These are phyloP conservation scores for Pollenia amentaria DNA, from an alignment of 2,888 invertebrate species.

Conservation along the genomic window DNA sequence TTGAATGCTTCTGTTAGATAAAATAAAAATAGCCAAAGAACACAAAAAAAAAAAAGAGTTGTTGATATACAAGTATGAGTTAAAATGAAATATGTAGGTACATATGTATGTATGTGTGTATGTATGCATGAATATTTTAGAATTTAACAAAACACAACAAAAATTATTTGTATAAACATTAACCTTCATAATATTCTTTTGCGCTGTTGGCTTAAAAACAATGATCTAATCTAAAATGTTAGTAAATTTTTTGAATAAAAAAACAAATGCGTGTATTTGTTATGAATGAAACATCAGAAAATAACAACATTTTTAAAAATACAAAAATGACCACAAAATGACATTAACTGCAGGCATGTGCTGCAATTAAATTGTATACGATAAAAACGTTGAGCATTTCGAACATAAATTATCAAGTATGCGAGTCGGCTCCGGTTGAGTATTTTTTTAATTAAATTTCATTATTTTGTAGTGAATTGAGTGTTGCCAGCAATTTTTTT, in stretches of 20 bases:
- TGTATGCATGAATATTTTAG: no score
- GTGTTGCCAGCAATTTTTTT: no score
- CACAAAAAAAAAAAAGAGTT: neutral
- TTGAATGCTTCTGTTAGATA: slow-evolving; percentile 29
- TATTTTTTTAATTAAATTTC: slow-evolving; percentile 9
- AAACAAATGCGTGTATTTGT: neutral
- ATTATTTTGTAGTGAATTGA: neutral
- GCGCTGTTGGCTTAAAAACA: neutral
- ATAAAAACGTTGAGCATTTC: neutral
- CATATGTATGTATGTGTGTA: neutral
- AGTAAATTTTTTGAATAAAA: neutral
- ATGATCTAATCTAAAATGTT: neutral
- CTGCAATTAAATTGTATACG: slow-evolving; percentile 31
- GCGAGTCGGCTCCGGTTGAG: neutral
- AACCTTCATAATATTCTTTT: neutral
- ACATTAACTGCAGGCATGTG: slow-evolving; percentile 11
- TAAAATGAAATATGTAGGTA: neutral
- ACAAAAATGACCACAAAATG: slow-evolving; percentile 32
- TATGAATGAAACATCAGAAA: slow-evolving; percentile 23
- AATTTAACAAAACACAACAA: no score
- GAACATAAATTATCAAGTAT: slow-evolving; percentile 9
- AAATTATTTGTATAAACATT: neutral
- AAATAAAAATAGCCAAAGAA: neutral
- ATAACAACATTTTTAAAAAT: neutral
- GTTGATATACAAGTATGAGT: neutral